These are phyloP conservation scores for Euspilapteryx auroguttella DNA, from an alignment of 2,888 invertebrate genomes.

Conservation along the genomic window DNA sequence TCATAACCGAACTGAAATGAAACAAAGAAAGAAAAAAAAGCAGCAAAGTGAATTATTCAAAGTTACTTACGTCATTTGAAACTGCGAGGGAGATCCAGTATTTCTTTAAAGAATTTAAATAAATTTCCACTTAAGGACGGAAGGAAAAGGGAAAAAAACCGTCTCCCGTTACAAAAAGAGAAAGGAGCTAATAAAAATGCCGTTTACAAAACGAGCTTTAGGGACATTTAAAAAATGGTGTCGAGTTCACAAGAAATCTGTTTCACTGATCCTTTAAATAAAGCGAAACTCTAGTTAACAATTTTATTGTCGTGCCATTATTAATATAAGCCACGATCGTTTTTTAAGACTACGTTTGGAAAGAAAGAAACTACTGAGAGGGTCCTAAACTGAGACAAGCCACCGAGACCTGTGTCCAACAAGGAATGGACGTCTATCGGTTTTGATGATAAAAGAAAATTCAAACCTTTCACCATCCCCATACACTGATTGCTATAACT, in stretches of 20 bases:
- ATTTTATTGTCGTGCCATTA: conserved; percentile 12
- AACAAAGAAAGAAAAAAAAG: conserved; percentile 4
- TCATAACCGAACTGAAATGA: too few species aligned
- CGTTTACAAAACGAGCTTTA: conserved; percentile 20
- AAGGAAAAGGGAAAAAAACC: conserved; percentile 20
- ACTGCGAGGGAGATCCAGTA: conserved; percentile 24
- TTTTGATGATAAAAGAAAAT: too few species aligned
- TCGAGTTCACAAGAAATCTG: conserved; percentile 20
- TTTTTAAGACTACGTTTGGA: too few species aligned
- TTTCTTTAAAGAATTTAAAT: conserved; percentile 49
- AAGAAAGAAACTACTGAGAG: too few species aligned
- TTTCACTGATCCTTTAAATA: conserved; percentile 19
- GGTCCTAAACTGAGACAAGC: too few species aligned
- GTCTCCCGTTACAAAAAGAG: conserved; percentile 43
- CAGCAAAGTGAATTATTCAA: conserved; percentile 15
- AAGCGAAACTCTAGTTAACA: too few species aligned
- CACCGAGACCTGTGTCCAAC: too few species aligned
- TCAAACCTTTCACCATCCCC: too few species aligned
- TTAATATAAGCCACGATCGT: not conserved
- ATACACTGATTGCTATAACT: too few species aligned
- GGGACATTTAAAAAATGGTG: conserved; percentile 30
- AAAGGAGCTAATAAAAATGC: conserved; percentile 46
- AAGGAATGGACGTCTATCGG: too few species aligned
- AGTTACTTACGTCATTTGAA: conserved; percentile 33
- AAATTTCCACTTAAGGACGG: conserved; percentile 33